Conservation (phyloP, 2,797 vertebrate genomes). For the Morus bassanus region DNA sequence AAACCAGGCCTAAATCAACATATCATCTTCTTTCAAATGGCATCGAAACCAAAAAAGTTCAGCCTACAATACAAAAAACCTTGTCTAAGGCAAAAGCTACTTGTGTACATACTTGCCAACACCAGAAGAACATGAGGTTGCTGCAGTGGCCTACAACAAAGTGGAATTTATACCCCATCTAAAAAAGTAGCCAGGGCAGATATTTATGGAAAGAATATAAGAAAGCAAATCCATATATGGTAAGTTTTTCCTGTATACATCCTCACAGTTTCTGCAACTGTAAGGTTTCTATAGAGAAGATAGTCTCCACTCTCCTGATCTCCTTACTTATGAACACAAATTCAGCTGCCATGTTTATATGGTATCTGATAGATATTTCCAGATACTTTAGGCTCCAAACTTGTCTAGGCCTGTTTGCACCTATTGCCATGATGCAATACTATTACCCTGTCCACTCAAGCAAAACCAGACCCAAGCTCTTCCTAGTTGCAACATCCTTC, state of each 20-base stretch:
- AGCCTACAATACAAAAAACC: background rate
- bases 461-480: background rate
- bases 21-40: background rate
- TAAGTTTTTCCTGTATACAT: background rate
- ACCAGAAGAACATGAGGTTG: background rate
- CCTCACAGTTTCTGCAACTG: background rate
- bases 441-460: background rate
- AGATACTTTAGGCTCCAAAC: background rate
- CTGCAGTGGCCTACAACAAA: background rate
- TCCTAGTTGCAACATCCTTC: background rate
- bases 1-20: background rate
- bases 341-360: background rate
- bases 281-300: background rate
- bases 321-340: background rate
- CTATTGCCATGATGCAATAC: background rate
- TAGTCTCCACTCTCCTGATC: background rate
- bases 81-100: background rate
- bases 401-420: background rate
- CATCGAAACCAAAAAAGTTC: background rate
- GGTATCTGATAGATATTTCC: background rate
- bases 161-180: no score
- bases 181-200: background rate
- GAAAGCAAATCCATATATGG: background rate
- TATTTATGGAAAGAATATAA: background rate
- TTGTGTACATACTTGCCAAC: background rate